Base-by-base conservation (phyloP, 2,797 vertebrate species). In the Cryptoblepharus egeriae region DNA sequence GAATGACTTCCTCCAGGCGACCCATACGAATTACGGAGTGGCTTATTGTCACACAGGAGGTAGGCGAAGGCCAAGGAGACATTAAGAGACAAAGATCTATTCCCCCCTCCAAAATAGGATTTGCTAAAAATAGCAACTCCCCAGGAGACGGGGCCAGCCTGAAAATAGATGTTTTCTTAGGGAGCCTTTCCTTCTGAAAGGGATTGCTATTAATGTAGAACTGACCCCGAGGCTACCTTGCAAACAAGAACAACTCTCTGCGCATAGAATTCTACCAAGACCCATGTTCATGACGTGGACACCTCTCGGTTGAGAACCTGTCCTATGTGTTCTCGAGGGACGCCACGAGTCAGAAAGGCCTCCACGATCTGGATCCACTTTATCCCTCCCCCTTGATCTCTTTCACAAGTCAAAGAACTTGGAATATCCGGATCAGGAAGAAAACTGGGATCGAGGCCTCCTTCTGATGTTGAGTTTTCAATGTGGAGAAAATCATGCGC, bases 201-300 rank as follows among this genome's bases (percentile, higher is more conserved):
- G 90, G 92, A 90, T 82, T 91, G 91, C 92, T 92, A 93, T 93
- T 94, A 92, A 92, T 92, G 92, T 90, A 92, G 91, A 93, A 94
- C 90, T 92, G 91, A 89, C 92, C 94, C 94, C 92, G 84, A 90
- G 92, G 92, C 89, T 91, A 89, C 85, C 84, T 91, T 91, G 74
- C 83, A 85, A 87, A 90, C 89, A 92, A 91, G 88, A n/a, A n/a
- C 28, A 26, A 65, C 89, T 88, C 83, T 89, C 84, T 81, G 83
- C 85, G 88, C 88, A 92, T 65, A 83, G 84, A 86, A 69, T 83
- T 76, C 84, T 88, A 82, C 82, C 76, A 80, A 26, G 89, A 79
- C 84, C 86, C 84, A 80, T n/a, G 71, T 88, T 90, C 83, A 79
- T 77, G 80, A 67, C 75, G 82, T 0, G 87, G 82, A 68, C 82